Evolutionary conservation across 1,140 invertebrate species (phyloP).

Genomic region (Thereuonema tuberculata): DNA sequence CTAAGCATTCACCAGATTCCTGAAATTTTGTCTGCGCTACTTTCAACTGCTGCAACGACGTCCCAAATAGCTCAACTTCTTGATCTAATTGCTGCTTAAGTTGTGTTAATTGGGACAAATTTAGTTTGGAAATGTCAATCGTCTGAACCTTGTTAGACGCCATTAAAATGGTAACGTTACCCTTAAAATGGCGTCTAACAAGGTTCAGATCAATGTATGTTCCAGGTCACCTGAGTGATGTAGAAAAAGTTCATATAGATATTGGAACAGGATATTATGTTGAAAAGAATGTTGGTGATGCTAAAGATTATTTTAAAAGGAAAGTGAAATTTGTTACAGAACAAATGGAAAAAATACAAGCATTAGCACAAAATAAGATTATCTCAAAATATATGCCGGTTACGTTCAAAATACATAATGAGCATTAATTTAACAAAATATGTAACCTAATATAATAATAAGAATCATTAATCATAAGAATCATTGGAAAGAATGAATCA

Average conservation of each 20-base stretch:
- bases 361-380: slow-evolving; percentile 30
- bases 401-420: too few species aligned
- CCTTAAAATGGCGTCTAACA: too few species aligned
- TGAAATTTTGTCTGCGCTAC: slow-evolving; percentile 78
- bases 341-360: slow-evolving; percentile 91
- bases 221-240: slow-evolving; percentile 63
- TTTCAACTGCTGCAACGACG: slow-evolving; percentile 74
- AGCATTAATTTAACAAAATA: too few species aligned
- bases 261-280: slow-evolving; percentile 91
- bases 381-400: too few species aligned
- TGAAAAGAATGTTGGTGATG: slow-evolving; percentile 56
- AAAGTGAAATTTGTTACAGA: slow-evolving; percentile 80
- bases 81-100: slow-evolving; percentile 75
- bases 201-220: slow-evolving; percentile 90
- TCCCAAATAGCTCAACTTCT: slow-evolving; percentile 70
- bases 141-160: slow-evolving; percentile 40
- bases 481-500: too few species aligned
- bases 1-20: slow-evolving; percentile 68
- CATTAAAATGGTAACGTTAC: too few species aligned
- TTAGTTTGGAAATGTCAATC: slow-evolving; percentile 61
- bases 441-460: too few species aligned
- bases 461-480: too few species aligned
- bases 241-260: slow-evolving; percentile 76
- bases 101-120: slow-evolving; percentile 58
- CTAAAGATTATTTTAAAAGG: slow-evolving; percentile 81